Evolutionary conservation across 2,888 invertebrate species (phyloP), one percentile per base, ranked within the genome.

Genomic region (Scaptodrosophila latifasciaeformis): DNA sequence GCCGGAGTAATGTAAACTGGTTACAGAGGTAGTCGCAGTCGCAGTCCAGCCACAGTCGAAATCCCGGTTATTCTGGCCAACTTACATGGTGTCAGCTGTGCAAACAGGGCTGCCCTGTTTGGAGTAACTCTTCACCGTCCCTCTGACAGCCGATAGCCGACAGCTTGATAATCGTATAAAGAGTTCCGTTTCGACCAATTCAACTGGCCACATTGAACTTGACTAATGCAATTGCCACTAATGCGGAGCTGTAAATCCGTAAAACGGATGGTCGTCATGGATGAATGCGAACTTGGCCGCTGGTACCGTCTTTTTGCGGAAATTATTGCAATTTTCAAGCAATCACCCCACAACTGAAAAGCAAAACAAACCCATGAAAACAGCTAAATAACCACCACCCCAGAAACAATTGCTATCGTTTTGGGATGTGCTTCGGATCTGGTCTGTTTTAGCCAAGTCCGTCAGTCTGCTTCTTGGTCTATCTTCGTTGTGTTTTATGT

Each of bases 61-160:
- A 40, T 24, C 17, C 21, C 37, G n/a, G n/a, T n/a, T n/a, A n/a
- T n/a, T 34, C 43, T 30, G 6, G 6, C 18, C 30, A 19, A 18
- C n/a, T n/a, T 55, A 53, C 75, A 75, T 68, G 69, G 66, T 72
- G 75, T 78, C 75, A 78, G 78, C 72, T 75, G 72, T 71, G 78
- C 67, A 71, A 77, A 70, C 78, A 75, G 78, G 66, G 76, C 70
- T 68, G 70, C 24, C 24, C 24, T 7, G 24, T 24, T 7, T 24
- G 24, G 24, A 24, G 17, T 37, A 17, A 17, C 9, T 13, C 17
- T 17, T 5, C 4, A 3, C 24, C 7, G 24, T 24, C 7, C 7
- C 24, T 7, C 24, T 37, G 37, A 10, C 13, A 37, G 37, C 37
- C 34, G 13, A 37, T 37, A 3, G 10, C 37, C 17, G 37, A 37